These are phyloP conservation scores for Spea multiplicata DNA, from an alignment of 2,113 vertebrate species.

Conservation along the genomic window DNA sequence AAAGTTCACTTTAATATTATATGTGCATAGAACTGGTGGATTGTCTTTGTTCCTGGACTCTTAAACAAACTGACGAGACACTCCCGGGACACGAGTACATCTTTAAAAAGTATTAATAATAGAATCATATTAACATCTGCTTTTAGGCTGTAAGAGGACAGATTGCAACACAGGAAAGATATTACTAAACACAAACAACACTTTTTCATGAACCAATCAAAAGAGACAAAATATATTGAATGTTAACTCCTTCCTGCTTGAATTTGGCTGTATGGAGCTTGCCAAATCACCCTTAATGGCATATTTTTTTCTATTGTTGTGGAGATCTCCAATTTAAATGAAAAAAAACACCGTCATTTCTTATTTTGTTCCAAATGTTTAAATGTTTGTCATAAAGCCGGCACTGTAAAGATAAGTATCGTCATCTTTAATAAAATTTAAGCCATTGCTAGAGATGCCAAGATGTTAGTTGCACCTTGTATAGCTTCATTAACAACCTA, in stretches of 20 bases:
- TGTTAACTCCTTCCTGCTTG: background rate
- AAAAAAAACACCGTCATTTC: background rate
- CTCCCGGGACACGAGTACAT: background rate
- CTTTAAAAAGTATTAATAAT: background rate
- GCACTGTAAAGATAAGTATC: background rate
- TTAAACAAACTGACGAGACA: background rate
- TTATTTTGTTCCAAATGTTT: background rate
- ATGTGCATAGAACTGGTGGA: constrained; percentile 1
- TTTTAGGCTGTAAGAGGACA: background rate
- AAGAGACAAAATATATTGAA: background rate
- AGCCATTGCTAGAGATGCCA: too few species aligned
- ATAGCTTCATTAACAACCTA: too few species aligned
- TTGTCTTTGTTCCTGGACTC: background rate
- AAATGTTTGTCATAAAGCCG: background rate
- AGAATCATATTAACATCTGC: constrained; percentile 3
- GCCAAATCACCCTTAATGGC: background rate
- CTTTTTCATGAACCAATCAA: background rate
- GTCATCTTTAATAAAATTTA: too few species aligned
- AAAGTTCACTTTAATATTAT: background rate
- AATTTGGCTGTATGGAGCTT: constrained; percentile 12
- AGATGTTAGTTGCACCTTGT: too few species aligned
- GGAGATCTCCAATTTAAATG: background rate
- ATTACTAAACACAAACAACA: background rate
- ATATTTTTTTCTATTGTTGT: background rate
- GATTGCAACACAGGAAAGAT: background rate